Percentiles rank a stretch among this genome's conserved stretches.
Conservation (phyloP, 2,113 vertebrate species). For the Datnioides undecimradiatus region DNA sequence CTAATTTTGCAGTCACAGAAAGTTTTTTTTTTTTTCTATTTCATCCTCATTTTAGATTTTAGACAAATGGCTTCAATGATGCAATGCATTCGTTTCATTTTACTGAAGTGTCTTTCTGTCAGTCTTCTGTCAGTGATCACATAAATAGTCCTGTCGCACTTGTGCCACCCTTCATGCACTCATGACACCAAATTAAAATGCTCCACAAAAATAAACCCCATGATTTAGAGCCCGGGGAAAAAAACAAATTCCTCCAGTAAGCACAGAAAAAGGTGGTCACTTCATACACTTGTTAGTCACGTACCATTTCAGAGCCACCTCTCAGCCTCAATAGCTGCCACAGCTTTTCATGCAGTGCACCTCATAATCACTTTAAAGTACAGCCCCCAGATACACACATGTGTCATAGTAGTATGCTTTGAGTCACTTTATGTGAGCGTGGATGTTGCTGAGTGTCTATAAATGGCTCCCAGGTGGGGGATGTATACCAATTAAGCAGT, state of each 20-base stretch:
- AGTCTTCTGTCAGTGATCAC: background rate
- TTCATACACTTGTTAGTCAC: background rate
- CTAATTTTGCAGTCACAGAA: background rate
- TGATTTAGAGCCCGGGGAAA: background rate
- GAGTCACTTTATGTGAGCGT: conserved; percentile 23
- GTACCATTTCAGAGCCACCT: background rate
- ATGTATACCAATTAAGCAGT: conserved; percentile 36
- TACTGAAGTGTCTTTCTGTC: background rate
- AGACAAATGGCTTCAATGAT: background rate
- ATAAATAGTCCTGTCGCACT: background rate
- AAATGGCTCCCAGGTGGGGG: conserved; percentile 20
- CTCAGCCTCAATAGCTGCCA: conserved; percentile 3
- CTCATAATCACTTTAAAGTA: conserved; percentile 14
- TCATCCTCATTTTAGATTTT: background rate
- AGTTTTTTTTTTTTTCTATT: background rate
- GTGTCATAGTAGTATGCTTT: background rate
- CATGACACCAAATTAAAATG: background rate
- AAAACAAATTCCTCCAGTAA: background rate
- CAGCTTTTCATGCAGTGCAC: background rate
- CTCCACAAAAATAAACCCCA: background rate
- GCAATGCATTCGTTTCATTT: background rate
- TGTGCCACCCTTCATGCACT: background rate
- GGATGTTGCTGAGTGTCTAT: conserved; percentile 25
- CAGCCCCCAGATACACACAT: background rate
- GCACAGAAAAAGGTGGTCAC: conserved; percentile 2